Evolutionary conservation across 2,797 vertebrate species (phyloP).

Genomic region (Sphaeramia orbicularis): DNA sequence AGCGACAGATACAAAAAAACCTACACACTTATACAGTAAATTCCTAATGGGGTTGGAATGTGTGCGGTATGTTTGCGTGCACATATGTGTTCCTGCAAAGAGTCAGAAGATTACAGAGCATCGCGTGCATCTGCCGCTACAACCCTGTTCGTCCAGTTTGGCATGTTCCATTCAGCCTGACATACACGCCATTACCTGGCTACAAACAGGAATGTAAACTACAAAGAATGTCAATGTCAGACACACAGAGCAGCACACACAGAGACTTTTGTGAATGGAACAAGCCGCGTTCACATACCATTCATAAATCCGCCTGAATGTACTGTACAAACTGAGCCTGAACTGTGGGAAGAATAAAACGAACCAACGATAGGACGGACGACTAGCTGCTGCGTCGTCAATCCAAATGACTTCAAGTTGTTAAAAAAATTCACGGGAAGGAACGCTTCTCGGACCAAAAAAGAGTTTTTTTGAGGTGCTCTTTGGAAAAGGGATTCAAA

Average conservation of each 20-base stretch:
- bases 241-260: conserved; percentile 36
- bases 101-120: conserved; percentile 57
- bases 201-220: conserved; percentile 84
- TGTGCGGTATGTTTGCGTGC: conserved; percentile 27
- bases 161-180: conserved; percentile 72
- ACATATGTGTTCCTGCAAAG: conserved; percentile 53
- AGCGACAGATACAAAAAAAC: too few relatives aligned
- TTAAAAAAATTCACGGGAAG: too few relatives aligned
- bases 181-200: conserved; percentile 71
- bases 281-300: conserved; percentile 60
- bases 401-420: neutral
- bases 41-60: neutral
- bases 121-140: conserved; percentile 63
- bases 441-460: too few relatives aligned
- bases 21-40: too few relatives aligned
- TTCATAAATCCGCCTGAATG: conserved; percentile 78
- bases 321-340: neutral
- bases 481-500: too few relatives aligned
- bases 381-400: neutral
- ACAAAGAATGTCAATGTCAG: conserved; percentile 67
- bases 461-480: too few relatives aligned
- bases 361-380: too few relatives aligned
- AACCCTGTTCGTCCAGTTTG: conserved; percentile 82
- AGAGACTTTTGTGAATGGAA: conserved; percentile 81
- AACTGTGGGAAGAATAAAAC: neutral